These are phyloP conservation scores for Danio tinwini DNA, from an alignment of 2,797 vertebrate species.

Conservation along the genomic window DNA sequence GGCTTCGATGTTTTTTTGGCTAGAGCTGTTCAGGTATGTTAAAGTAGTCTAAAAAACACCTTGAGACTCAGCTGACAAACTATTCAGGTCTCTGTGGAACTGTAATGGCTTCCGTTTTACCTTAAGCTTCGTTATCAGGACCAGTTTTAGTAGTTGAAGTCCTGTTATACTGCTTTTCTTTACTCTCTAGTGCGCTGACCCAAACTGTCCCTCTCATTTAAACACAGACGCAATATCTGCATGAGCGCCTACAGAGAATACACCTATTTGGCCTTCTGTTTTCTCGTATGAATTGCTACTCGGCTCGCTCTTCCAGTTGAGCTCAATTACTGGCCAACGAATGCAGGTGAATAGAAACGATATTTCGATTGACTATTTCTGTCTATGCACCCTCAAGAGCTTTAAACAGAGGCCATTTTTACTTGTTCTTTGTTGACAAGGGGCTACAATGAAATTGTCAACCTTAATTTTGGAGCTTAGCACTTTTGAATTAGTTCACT, in stretches of 20 bases:
- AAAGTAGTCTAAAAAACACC: slow-evolving; percentile 21
- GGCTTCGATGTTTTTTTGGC: neutral
- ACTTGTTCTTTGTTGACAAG: neutral
- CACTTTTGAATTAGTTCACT: neutral
- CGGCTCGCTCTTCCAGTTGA: slow-evolving; percentile 28
- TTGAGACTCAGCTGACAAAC: slow-evolving; percentile 25
- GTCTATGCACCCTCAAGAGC: slow-evolving; percentile 11
- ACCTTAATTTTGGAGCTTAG: neutral
- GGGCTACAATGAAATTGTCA: neutral
- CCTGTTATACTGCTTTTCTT: slow-evolving; percentile 20
- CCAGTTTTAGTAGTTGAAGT: slow-evolving; percentile 24
- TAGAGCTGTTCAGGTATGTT: slow-evolving; percentile 8
- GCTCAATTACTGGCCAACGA: slow-evolving; percentile 35
- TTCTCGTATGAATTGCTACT: slow-evolving; percentile 39
- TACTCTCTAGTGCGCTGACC: slow-evolving; percentile 32
- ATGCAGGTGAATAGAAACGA: slow-evolving; percentile 18
- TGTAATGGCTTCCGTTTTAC: slow-evolving; percentile 46
- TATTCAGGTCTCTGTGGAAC: slow-evolving; percentile 2
- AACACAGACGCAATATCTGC: slow-evolving; percentile 1
- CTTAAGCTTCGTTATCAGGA: slow-evolving; percentile 35
- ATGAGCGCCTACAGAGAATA: slow-evolving; percentile 31
- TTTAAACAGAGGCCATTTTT: neutral
- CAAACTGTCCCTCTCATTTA: slow-evolving; percentile 38
- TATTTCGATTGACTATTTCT: slow-evolving; percentile 40
- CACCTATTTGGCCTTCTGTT: slow-evolving; percentile 29